Evolutionary conservation across 2,888 invertebrate species (phyloP).

Genomic region (Spisula solida): DNA sequence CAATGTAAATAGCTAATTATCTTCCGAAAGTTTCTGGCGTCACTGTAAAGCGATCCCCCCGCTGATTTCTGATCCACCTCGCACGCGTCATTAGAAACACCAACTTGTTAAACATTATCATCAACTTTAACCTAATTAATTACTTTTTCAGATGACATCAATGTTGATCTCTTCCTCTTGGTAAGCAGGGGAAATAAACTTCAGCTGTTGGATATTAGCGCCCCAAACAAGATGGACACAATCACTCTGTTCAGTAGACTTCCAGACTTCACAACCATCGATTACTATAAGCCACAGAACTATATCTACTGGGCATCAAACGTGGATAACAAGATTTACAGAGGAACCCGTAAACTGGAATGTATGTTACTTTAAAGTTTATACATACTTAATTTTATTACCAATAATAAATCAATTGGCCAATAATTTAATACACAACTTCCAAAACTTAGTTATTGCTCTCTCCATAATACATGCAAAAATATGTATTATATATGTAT

Average conservation of each 20-base stretch:
- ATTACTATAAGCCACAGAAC: slow-evolving; percentile 48
- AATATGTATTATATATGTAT: too few species aligned
- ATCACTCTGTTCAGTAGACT: slow-evolving; percentile 51
- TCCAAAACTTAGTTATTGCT: too few species aligned
- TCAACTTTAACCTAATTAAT: background rate
- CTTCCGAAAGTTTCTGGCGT: too few species aligned
- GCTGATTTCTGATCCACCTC: too few species aligned
- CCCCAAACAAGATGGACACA: slow-evolving; percentile 61
- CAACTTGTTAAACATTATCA: background rate
- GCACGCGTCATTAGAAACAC: too few species aligned
- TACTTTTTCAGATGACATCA: slow-evolving; percentile 43
- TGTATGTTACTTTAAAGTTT: slow-evolving; percentile 42
- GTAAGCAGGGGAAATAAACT: slow-evolving; percentile 60
- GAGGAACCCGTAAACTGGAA: slow-evolving; percentile 51
- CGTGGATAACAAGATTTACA: slow-evolving; percentile 57
- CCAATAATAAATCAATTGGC: too few species aligned
- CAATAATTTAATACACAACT: too few species aligned
- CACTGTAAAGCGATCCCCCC: too few species aligned
- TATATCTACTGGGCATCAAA: slow-evolving; percentile 67
- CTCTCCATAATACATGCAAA: too few species aligned
- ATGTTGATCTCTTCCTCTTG: slow-evolving; percentile 56
- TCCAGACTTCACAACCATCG: slow-evolving; percentile 41
- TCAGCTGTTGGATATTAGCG: slow-evolving; percentile 59
- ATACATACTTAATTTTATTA: too few species aligned
- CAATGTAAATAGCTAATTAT: too few species aligned